phyloP scores from a whole-genome alignment of 2,113 vertebrate species.

The Ondatra zibethicus region DNA sequence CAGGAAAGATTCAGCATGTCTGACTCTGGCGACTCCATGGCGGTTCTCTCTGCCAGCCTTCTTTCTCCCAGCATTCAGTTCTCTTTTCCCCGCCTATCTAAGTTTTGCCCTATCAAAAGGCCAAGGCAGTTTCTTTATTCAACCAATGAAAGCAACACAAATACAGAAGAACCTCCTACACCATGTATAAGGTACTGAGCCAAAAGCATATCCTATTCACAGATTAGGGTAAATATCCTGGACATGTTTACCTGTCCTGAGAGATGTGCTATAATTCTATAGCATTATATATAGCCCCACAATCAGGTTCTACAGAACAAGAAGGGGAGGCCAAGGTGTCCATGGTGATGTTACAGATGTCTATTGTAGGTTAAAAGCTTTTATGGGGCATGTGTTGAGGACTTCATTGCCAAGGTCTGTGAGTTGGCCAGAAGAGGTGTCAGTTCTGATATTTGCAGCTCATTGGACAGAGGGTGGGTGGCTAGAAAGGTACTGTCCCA shows the following conservation, averaged over 20 bases:
- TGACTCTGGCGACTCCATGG: too few relatives aligned
- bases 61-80: too few relatives aligned
- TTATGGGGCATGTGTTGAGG: not conserved
- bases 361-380: not conserved
- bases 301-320: not conserved
- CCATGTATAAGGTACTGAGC: not conserved
- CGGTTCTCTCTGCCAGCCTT: too few relatives aligned
- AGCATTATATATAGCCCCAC: not conserved
- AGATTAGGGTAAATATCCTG: not conserved
- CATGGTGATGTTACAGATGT: not conserved
- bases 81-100: too few relatives aligned
- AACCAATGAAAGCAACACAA: too few relatives aligned
- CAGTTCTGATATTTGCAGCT: not conserved
- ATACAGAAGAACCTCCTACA: too few relatives aligned
- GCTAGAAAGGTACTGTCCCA: not conserved
- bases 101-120: too few relatives aligned
- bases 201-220: not conserved
- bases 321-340: not conserved
- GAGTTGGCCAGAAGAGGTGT: not conserved
- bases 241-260: not conserved
- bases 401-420: not conserved
- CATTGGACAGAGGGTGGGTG: not conserved
- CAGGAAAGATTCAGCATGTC: too few relatives aligned
- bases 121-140: too few relatives aligned
- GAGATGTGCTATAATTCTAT: not conserved